Evolutionary conservation across 2,888 invertebrate species (phyloP).

Genomic region (Ferdinandea cuprea): DNA sequence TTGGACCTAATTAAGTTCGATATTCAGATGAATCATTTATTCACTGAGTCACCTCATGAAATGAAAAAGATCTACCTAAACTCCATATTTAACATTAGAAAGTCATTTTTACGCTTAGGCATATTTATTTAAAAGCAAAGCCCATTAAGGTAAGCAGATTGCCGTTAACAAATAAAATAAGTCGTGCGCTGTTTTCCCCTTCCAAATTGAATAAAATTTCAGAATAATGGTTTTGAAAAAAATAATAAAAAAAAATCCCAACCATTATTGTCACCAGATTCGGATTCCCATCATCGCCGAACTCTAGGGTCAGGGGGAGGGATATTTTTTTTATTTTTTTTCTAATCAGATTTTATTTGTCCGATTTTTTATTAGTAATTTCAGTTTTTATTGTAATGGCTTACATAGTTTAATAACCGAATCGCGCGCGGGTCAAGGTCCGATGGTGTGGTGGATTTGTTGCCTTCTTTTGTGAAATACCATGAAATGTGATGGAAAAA

Average conservation of each 20-base stretch:
- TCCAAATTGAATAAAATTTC: conserved; percentile 25
- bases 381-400: conserved; percentile 34
- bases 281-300: conserved; percentile 23
- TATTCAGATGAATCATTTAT: conserved; percentile 36
- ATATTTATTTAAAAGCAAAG: conserved; percentile 8
- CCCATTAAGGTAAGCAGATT: conserved; percentile 39
- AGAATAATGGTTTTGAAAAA: conserved; percentile 16
- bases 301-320: neutral
- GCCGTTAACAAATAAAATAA: conserved; percentile 20
- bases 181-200: conserved; percentile 18
- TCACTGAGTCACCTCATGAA: conserved; percentile 38
- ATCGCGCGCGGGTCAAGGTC: conserved; percentile 68
- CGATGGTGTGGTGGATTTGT: conserved; percentile 42
- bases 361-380: conserved; percentile 37
- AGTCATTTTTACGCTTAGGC: conserved; percentile 1
- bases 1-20: conserved; percentile 27
- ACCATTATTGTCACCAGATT: neutral
- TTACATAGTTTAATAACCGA: conserved; percentile 60
- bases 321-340: too few species aligned
- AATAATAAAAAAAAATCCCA: conserved; percentile 15
- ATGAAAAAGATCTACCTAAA: neutral
- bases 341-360: conserved; percentile 29
- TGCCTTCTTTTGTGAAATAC: conserved; percentile 55
- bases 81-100: conserved; percentile 16
- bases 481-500: conserved; percentile 44